Percentiles rank a stretch among this genome's conserved stretches.
These are phyloP conservation scores for Limnephilus marmoratus DNA, from an alignment of 2,888 invertebrate species.

Conservation along the genomic window DNA sequence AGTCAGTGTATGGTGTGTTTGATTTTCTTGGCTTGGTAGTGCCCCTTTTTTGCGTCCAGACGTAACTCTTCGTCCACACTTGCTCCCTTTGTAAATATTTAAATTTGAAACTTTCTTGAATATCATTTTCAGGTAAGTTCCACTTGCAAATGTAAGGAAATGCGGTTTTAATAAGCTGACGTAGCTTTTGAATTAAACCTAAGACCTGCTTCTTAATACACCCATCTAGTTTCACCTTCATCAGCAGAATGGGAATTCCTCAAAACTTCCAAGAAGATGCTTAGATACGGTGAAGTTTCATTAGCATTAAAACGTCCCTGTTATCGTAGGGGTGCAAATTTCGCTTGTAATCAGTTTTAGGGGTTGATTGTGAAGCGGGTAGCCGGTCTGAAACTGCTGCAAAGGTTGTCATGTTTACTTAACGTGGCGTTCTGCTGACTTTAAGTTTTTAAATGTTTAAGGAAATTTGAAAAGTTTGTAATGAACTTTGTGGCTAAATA, in stretches of 20 bases:
- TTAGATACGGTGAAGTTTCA: background rate
- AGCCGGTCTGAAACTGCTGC: background rate
- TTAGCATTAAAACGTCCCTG: background rate
- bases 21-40: background rate
- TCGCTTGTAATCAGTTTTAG: background rate
- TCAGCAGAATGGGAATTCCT: background rate
- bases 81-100: background rate
- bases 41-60: background rate
- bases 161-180: constrained; percentile 26
- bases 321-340: background rate
- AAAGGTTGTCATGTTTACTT: constrained; percentile 22
- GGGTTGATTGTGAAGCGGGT: background rate
- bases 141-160: constrained; percentile 17
- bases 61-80: background rate
- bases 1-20: background rate
- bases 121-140: constrained; percentile 3
- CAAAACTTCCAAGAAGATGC: background rate
- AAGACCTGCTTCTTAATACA: background rate
- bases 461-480: constrained; percentile 36
- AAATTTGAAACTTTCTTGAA: background rate
- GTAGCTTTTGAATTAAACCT: background rate
- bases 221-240: background rate
- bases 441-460: constrained; percentile 17
- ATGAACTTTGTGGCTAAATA: constrained; percentile 30
- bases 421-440: constrained; percentile 34